Conservation (phyloP, 2,888 invertebrate genomes). For the Proisotoma minuta region DNA sequence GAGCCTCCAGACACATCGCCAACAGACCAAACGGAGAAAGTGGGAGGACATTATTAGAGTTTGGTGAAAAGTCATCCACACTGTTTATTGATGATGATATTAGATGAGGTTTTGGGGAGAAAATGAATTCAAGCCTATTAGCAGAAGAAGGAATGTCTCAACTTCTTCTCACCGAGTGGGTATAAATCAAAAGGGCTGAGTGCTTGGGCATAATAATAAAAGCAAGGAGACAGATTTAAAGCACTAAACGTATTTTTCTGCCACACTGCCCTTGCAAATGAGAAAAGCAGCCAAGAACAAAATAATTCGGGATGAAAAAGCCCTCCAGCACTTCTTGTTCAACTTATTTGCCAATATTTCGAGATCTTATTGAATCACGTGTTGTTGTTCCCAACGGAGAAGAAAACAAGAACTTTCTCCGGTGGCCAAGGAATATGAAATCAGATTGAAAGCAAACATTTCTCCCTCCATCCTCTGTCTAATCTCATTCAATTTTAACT, state of each 20-base stretch:
- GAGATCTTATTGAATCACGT: conserved; percentile 39
- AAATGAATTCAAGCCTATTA: conserved; percentile 18
- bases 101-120: conserved; percentile 24
- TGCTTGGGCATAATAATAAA: conserved; percentile 1
- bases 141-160: background rate
- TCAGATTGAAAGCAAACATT: conserved; percentile 19
- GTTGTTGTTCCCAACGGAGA: conserved; percentile 41
- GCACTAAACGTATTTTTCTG: conserved; percentile 38
- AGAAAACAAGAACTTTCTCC: conserved; percentile 1
- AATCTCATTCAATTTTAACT: conserved; percentile 17
- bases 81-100: conserved; percentile 23
- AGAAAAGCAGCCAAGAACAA: conserved; percentile 35
- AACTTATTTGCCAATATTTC: conserved; percentile 32
- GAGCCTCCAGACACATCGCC: too few relatives aligned
- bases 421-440: background rate
- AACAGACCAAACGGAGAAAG: too few relatives aligned
- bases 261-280: conserved; percentile 40
- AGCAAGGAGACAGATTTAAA: conserved; percentile 20
- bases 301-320: conserved; percentile 27
- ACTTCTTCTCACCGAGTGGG: background rate
- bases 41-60: too few relatives aligned
- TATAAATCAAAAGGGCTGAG: background rate
- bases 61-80: too few relatives aligned
- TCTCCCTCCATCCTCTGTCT: background rate
- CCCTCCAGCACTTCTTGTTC: conserved; percentile 17